Percentiles rank a stretch among this genome's conserved stretches.
These are phyloP conservation scores for Harpagifer antarcticus DNA, from an alignment of 2,797 vertebrate genomes.

Conservation along the genomic window DNA sequence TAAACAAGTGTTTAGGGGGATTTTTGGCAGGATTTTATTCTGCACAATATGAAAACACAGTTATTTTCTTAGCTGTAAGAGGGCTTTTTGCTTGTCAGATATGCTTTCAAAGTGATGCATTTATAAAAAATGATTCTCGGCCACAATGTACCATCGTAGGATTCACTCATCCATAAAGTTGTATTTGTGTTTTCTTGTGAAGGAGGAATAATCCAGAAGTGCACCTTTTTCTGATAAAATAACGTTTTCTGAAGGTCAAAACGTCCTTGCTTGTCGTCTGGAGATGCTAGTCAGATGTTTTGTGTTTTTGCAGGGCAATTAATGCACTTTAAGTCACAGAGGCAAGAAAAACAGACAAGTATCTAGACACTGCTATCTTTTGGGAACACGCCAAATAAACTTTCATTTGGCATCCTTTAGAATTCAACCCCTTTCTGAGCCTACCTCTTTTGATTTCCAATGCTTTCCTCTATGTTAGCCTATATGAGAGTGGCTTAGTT, in stretches of 20 bases:
- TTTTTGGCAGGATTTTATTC: slow-evolving; percentile 8
- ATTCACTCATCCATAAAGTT: slow-evolving; percentile 44
- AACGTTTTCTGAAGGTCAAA: slow-evolving; percentile 45
- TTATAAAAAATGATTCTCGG: slow-evolving; percentile 61
- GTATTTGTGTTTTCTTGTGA: slow-evolving; percentile 49
- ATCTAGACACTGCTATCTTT: background rate
- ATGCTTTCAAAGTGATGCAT: slow-evolving; percentile 59
- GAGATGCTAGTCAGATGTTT: slow-evolving; percentile 25
- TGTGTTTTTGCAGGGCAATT: background rate
- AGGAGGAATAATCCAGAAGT: slow-evolving; percentile 49
- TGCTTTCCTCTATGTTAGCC: background rate
- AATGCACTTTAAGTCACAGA: background rate
- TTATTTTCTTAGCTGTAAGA: slow-evolving; percentile 42
- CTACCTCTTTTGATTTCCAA: too few relatives aligned
- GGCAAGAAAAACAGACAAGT: background rate
- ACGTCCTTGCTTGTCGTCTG: slow-evolving; percentile 18
- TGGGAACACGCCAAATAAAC: slow-evolving; percentile 6
- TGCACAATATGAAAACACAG: slow-evolving; percentile 18
- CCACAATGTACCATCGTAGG: slow-evolving; percentile 28
- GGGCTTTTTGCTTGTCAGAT: slow-evolving; percentile 57
- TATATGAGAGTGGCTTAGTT: background rate
- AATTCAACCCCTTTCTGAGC: background rate
- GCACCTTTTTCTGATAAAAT: slow-evolving; percentile 28
- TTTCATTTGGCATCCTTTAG: background rate
- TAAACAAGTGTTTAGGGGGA: slow-evolving; percentile 14